phyloP scores from a whole-genome alignment of 2,888 invertebrate species.

The Tiliacea citrago region DNA sequence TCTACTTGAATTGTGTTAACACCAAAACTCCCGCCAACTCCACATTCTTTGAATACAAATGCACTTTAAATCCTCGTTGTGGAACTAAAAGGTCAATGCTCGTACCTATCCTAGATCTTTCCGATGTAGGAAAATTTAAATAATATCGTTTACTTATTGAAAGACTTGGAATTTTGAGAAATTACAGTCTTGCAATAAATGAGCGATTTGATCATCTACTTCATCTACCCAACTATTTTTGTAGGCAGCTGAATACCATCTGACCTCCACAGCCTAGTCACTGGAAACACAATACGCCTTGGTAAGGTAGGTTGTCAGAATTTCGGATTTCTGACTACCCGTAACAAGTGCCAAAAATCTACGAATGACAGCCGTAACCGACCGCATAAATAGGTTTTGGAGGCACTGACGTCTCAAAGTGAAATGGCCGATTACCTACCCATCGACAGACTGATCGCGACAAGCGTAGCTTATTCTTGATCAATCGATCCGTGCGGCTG shows the following conservation, averaged over 20 bases:
- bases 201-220: background rate
- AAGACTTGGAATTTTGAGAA: background rate
- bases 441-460: background rate
- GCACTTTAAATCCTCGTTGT: conserved; percentile 24
- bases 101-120: background rate
- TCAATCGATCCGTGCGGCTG: background rate
- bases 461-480: conserved; percentile 4
- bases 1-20: conserved; percentile 29
- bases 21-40: conserved; percentile 1
- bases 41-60: conserved; percentile 42
- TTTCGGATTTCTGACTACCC: no score
- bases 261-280: no score
- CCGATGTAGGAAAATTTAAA: background rate
- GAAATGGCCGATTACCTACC: background rate
- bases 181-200: background rate
- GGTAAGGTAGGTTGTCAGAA: background rate
- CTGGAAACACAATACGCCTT: no score
- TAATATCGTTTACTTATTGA: background rate
- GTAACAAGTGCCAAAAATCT: background rate
- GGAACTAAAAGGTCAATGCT: conserved; percentile 21
- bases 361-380: background rate
- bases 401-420: no score
- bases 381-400: background rate
- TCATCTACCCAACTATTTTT: no score
- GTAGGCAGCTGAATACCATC: no score